These are phyloP conservation scores for Sweltsa coloradensis DNA, from an alignment of 1,140 invertebrate species.

Conservation along the genomic window DNA sequence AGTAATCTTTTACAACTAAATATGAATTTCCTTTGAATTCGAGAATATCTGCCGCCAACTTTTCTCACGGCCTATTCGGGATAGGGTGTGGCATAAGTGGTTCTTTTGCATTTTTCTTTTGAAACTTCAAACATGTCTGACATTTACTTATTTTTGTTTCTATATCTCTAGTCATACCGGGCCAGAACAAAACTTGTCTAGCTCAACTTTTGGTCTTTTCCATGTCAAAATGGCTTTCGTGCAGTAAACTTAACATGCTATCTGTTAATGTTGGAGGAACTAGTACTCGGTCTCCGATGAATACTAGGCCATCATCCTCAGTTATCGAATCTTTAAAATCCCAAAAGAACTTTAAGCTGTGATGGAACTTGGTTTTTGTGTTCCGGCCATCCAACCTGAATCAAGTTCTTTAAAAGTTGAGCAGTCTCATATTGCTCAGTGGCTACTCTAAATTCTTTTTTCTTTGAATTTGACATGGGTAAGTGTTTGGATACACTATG, in stretches of 20 bases:
- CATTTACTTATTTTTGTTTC: constrained; percentile 28
- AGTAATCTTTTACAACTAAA: no score
- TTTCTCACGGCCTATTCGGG: constrained; percentile 22
- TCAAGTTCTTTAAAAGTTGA: no score
- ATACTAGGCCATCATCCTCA: constrained; percentile 21
- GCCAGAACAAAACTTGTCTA: constrained; percentile 18
- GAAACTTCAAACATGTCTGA: constrained; percentile 24
- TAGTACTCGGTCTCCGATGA: constrained; percentile 23
- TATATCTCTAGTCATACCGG: constrained; percentile 27
- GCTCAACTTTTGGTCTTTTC: constrained; percentile 17
- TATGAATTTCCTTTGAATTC: not conserved
- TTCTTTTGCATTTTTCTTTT: constrained; percentile 23
- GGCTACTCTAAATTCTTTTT: no score
- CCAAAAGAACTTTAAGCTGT: constrained; percentile 12
- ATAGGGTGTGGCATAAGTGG: constrained; percentile 23
- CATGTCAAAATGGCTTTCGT: constrained; percentile 21
- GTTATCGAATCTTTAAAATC: constrained; percentile 6
- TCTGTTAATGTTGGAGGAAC: constrained; percentile 22
- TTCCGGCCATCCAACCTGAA: no score
- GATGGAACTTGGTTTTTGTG: no score
- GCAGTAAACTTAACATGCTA: constrained; percentile 20
- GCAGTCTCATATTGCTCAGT: no score
- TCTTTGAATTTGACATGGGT: no score
- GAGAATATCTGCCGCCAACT: constrained; percentile 25
- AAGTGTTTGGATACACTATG: no score